phyloP scores from a whole-genome alignment of 2,113 vertebrate genomes.

The Lynx canadensis region DNA sequence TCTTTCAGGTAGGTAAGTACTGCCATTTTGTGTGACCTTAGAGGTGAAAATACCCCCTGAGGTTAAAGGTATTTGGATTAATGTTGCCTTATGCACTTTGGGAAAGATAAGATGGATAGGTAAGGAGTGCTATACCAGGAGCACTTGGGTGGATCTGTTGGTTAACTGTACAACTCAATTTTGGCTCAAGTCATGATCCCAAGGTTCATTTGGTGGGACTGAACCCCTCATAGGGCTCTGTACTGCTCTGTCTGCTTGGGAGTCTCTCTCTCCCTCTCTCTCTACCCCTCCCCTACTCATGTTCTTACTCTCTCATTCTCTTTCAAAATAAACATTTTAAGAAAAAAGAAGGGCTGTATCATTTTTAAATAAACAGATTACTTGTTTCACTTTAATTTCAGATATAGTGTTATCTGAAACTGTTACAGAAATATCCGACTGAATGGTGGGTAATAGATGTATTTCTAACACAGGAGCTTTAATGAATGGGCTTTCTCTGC shows the following conservation, averaged over 20 bases:
- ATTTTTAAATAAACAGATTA: not conserved
- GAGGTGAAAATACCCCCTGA: not conserved
- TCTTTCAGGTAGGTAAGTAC: conserved; percentile 48
- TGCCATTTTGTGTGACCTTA: not conserved
- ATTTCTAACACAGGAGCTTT: not conserved
- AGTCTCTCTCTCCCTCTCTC: too few relatives aligned
- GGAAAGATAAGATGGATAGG: not conserved
- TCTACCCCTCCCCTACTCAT: too few relatives aligned
- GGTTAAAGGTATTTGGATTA: not conserved
- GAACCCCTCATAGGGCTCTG: too few relatives aligned
- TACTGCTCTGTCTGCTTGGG: too few relatives aligned
- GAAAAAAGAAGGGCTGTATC: too few relatives aligned
- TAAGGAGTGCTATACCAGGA: not conserved
- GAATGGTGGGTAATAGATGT: not conserved
- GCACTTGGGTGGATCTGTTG: too few relatives aligned
- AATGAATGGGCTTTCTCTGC: not conserved
- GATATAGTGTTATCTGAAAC: not conserved
- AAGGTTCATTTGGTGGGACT: too few relatives aligned
- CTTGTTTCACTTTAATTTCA: not conserved
- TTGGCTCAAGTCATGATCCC: too few relatives aligned
- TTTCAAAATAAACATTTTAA: too few relatives aligned
- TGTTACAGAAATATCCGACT: not conserved
- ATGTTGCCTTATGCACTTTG: not conserved
- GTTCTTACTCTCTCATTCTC: too few relatives aligned
- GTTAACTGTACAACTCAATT: too few relatives aligned